phyloP scores from a whole-genome alignment of 2,797 vertebrate genomes.

The Labroides dimidiatus region DNA sequence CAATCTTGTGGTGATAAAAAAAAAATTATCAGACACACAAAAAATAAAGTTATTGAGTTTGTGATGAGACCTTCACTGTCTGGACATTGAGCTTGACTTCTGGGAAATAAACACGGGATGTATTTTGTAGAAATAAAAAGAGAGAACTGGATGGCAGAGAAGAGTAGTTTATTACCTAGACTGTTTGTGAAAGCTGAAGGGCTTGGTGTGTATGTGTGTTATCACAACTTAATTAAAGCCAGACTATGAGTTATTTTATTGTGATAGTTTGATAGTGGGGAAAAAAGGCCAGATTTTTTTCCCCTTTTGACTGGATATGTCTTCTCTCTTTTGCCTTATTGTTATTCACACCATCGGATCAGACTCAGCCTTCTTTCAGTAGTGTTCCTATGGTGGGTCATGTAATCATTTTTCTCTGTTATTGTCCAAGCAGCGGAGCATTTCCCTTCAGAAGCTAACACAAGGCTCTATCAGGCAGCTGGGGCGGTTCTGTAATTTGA shows the following conservation, averaged over 20 bases:
- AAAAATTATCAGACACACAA: not conserved
- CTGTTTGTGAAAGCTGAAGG: conserved; percentile 22
- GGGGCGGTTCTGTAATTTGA: conserved; percentile 40
- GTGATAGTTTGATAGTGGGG: conserved; percentile 9
- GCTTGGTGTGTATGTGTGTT: not conserved
- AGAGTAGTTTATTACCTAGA: not conserved
- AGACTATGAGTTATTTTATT: conserved; percentile 11
- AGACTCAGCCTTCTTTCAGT: conserved; percentile 7
- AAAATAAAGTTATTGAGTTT: not conserved
- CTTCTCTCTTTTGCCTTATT: conserved; percentile 1
- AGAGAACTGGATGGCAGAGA: conserved; percentile 7
- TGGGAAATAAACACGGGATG: conserved; percentile 6
- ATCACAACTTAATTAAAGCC: conserved; percentile 13
- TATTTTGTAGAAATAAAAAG: conserved; percentile 4
- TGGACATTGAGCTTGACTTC: conserved; percentile 24
- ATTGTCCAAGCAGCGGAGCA: conserved; percentile 31
- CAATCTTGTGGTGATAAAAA: not conserved
- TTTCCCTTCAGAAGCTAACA: conserved; percentile 23
- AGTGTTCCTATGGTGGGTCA: conserved; percentile 24
- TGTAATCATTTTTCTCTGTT: conserved; percentile 26
- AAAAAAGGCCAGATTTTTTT: conserved; percentile 6
- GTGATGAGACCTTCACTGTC: conserved; percentile 26
- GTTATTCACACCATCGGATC: conserved; percentile 20
- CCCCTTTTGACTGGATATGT: not conserved
- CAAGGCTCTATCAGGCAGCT: conserved; percentile 22